Conservation (phyloP, 64 coral and sea anemone genomes). For the Pocillopora verrucosa region DNA sequence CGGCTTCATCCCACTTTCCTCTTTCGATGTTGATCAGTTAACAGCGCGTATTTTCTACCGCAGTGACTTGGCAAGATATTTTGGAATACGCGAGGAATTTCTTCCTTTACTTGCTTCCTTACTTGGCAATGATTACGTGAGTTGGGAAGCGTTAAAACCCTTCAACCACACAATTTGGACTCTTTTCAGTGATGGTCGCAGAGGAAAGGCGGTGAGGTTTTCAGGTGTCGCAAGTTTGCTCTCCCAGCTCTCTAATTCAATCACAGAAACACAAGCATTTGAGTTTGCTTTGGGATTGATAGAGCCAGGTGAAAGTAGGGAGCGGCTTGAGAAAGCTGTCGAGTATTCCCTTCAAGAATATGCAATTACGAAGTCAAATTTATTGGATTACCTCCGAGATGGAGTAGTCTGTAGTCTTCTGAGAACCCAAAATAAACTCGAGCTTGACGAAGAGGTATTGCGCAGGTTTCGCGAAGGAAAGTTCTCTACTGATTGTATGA, state of each 20-base stretch:
- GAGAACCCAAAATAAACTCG: constrained; percentile 1
- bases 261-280: no score
- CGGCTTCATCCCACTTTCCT: constrained; percentile 72
- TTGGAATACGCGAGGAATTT: constrained; percentile 52
- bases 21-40: constrained; percentile 43
- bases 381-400: constrained; percentile 24
- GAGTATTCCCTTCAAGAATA: constrained; percentile 66
- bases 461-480: constrained; percentile 50
- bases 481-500: constrained; percentile 52
- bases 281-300: constrained; percentile 32
- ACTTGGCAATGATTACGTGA: constrained; percentile 79
- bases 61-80: constrained; percentile 37
- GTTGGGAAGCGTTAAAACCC: not conserved
- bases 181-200: no score
- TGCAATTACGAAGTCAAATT: constrained; percentile 37
- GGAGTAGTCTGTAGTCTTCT: constrained; percentile 42
- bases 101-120: constrained; percentile 77
- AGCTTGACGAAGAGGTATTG: constrained; percentile 40
- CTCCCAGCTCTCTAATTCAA: no score
- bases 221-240: no score
- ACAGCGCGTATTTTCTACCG: constrained; percentile 49
- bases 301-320: not conserved
- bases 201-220: no score
- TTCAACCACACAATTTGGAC: not conserved
- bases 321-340: constrained; percentile 24